Evolutionary conservation across 2,113 vertebrate species (phyloP), one percentile per base, ranked within the genome.

Genomic region (Pelobates fuscus): DNA sequence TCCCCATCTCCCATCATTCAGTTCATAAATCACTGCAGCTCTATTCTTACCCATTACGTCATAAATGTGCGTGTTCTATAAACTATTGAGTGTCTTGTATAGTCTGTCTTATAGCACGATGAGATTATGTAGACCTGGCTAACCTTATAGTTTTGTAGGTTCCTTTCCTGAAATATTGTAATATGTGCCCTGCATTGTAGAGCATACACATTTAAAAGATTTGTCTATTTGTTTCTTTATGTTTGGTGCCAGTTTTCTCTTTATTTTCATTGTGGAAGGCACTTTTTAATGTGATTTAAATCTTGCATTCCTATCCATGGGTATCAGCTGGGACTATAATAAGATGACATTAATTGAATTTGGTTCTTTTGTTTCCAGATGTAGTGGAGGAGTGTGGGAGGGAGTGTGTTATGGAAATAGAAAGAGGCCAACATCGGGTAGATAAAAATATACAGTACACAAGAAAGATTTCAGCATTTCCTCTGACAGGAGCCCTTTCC

Each of bases 321-420:
- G 11, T 60, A 67, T 52, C 64, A 52, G 72, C 55, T 25, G 65
- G 64, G 59, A 32, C 55, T 67, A 49, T 76, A 73, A 65, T 55
- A 68, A 61, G 55, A 68, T 67, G 65, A 68, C 73, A 77, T 68
- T 68, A 77, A 77, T 77, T 77, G 73, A 77, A 77, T 77, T 75
- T 61, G 32, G 55, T 68, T 44, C 73, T 52, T 68, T 77, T 77
- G 73, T 77, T 77, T 77, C 73, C 73, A 77, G 73, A 68, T 77
- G 73, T 68, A 77, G 65, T 15, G 26, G 73, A 61, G 57, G 65
- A 68, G 73, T 68, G 73, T 77, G 73, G 73, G 73, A 77, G 65
- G 64, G 64, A 61, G 65, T 29, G 55, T 49, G 55, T 17, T 17
- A 64, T 77, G 65, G 55, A 77, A 77, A 77, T 77, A 77, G 73